phyloP scores from a whole-genome alignment of 2,113 vertebrate species.

The Myrmecobius fasciatus region DNA sequence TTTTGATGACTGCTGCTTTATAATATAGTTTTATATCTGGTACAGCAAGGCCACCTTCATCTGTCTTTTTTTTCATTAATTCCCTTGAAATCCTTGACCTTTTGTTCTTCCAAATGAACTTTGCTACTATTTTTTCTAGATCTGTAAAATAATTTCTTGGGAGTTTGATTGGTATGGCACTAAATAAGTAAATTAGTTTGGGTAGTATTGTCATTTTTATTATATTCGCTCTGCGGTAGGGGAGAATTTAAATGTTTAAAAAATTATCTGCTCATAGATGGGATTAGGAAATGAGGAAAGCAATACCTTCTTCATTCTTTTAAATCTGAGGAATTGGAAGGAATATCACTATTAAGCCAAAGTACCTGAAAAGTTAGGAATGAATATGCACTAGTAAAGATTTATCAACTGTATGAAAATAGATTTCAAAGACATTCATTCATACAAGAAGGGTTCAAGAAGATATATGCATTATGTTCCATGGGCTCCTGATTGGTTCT shows the following conservation, averaged over 20 bases:
- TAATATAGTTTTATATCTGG: too few species aligned
- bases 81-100: too few species aligned
- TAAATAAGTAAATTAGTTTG: too few species aligned
- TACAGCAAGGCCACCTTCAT: too few species aligned
- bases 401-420: neutral
- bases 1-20: too few species aligned
- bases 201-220: too few species aligned
- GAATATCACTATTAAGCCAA: neutral
- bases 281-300: neutral
- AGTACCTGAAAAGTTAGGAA: neutral
- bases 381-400: neutral
- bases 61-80: too few species aligned
- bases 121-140: too few species aligned
- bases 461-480: neutral
- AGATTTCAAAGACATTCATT: neutral
- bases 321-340: neutral
- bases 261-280: neutral
- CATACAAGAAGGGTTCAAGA: neutral
- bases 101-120: too few species aligned
- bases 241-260: neutral
- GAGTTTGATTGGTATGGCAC: too few species aligned
- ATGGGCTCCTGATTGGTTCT: neutral
- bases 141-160: too few species aligned
- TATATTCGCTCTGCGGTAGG: too few species aligned
- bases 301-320: neutral